These are phyloP conservation scores for Ammodytes dubius DNA, from an alignment of 2,113 vertebrate species.

Conservation along the genomic window DNA sequence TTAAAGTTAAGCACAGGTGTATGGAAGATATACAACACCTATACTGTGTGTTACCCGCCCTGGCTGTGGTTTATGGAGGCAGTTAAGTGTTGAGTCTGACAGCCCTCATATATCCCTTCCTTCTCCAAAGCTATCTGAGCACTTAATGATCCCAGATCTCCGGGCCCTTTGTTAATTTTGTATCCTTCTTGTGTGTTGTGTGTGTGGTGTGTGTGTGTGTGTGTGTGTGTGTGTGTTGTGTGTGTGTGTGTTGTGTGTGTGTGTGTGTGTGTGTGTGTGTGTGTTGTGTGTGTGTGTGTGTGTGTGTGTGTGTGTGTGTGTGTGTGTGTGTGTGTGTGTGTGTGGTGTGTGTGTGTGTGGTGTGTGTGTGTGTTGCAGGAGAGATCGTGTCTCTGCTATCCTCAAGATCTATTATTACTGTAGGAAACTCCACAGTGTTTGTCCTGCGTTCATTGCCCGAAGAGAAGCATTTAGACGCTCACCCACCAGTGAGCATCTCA, in stretches of 20 bases:
- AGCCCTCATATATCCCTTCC: conserved; percentile 20
- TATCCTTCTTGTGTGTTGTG: conserved; percentile 14
- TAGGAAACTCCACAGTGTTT: conserved; percentile 65
- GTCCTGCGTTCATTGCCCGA: conserved; percentile 43
- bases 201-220: neutral
- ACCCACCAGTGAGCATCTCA: neutral
- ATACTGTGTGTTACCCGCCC: neutral
- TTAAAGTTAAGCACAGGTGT: conserved; percentile 6
- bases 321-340: conserved; percentile 1
- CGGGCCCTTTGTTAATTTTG: conserved; percentile 21
- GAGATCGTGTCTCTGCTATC: conserved; percentile 30
- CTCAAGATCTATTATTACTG: conserved; percentile 56
- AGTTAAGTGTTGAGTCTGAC: neutral
- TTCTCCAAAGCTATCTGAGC: conserved; percentile 30
- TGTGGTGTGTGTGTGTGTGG: conserved; percentile 10
- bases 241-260: neutral
- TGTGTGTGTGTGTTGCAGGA: neutral
- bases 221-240: conserved; percentile 13
- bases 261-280: conserved; percentile 1
- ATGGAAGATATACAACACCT: conserved; percentile 2
- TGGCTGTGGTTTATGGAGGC: conserved; percentile 24
- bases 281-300: conserved; percentile 11
- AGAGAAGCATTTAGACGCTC: conserved; percentile 47
- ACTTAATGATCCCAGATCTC: conserved; percentile 25
- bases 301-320: neutral